phyloP scores from a whole-genome alignment of 2,888 invertebrate species.

The Fissipunctia ypsillon region DNA sequence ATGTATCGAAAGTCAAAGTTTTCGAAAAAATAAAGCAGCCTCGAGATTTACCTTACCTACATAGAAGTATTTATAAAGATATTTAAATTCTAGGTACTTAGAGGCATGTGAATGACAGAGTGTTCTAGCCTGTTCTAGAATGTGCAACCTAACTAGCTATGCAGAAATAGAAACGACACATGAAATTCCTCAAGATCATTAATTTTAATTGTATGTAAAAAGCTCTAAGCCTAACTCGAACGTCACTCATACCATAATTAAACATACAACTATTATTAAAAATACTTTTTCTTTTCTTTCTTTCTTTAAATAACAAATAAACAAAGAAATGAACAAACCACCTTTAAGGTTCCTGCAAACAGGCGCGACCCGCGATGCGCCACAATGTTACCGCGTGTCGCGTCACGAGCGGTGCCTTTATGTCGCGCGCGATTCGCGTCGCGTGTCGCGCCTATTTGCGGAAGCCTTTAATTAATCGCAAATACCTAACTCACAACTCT shows the following conservation, averaged over 20 bases:
- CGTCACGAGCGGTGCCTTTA: no score
- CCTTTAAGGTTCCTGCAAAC: no score
- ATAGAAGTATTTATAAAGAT: neutral
- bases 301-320: neutral
- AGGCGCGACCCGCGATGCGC: no score
- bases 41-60: neutral
- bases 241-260: neutral
- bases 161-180: neutral
- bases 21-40: neutral
- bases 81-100: neutral
- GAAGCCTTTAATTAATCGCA: neutral
- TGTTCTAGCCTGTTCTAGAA: no score
- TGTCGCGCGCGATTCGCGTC: no score
- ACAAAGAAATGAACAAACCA: neutral
- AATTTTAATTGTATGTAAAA: no score
- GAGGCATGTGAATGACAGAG: no score
- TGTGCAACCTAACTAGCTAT: no score
- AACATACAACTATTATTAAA: neutral
- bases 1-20: neutral
- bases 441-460: no score
- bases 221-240: neutral
- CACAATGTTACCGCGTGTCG: no score
- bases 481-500: neutral
- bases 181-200: neutral
- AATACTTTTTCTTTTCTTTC: no score